Evolutionary conservation across 2,888 invertebrate species (phyloP).

Genomic region (Drosophila mimica): DNA sequence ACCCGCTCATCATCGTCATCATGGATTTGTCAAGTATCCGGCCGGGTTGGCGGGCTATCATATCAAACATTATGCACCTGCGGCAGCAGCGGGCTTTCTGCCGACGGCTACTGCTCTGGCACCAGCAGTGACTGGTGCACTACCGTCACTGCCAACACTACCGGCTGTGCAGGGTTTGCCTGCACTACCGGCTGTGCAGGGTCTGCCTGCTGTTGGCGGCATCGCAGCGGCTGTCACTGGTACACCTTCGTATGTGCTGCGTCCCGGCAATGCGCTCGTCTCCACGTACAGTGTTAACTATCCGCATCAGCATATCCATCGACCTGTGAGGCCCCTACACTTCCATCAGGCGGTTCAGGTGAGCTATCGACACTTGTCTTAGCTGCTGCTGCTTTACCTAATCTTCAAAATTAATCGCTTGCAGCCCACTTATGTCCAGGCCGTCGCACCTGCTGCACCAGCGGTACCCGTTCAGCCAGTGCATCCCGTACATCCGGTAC

Average conservation of each 20-base stretch:
- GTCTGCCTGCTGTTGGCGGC: constrained; percentile 37
- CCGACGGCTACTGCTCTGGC: constrained; percentile 17
- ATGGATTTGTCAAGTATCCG: constrained; percentile 58
- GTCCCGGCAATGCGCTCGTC: constrained; percentile 83
- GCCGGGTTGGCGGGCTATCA: constrained; percentile 42
- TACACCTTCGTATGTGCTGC: constrained; percentile 74
- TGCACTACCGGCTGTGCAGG: constrained; percentile 16
- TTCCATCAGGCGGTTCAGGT: constrained; percentile 66
- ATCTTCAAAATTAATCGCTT: constrained; percentile 3
- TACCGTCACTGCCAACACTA: constrained; percentile 16
- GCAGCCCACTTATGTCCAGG: constrained; percentile 61
- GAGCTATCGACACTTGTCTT: background rate
- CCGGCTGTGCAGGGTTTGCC: constrained; percentile 14
- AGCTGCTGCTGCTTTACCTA: background rate
- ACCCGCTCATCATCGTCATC: constrained; percentile 53
- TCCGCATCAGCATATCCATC: constrained; percentile 79
- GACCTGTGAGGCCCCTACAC: constrained; percentile 66
- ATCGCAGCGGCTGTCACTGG: constrained; percentile 47
- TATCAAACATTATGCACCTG: constrained; percentile 44
- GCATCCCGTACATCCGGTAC: constrained; percentile 43
- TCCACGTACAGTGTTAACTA: constrained; percentile 83
- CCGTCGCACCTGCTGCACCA: constrained; percentile 41
- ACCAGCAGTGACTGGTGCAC: constrained; percentile 15
- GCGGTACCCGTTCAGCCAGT: constrained; percentile 32
- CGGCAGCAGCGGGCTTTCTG: constrained; percentile 24